Conservation (phyloP, 35 echinoderm and acorn worm species). For the Ophiothrix spiculata region DNA sequence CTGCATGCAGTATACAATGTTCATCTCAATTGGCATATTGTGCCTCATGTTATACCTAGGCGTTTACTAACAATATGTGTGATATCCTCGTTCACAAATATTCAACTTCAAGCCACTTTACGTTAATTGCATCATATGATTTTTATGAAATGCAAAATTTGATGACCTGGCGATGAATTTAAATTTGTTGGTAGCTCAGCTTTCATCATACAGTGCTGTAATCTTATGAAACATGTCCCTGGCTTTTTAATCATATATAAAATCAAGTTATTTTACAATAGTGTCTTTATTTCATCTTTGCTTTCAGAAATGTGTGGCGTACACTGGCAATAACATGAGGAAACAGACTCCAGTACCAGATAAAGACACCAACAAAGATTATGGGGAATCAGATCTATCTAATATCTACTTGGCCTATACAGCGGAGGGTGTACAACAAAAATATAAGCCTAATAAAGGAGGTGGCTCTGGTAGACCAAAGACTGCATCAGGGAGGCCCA, state of each 20-base stretch:
- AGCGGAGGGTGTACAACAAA: slow-evolving; percentile 55
- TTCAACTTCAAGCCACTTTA: background rate
- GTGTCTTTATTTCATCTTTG: background rate
- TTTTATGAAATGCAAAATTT: too few relatives aligned
- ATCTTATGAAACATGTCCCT: background rate
- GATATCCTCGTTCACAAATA: background rate
- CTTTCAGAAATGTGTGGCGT: slow-evolving; percentile 97
- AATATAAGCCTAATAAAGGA: slow-evolving; percentile 63
- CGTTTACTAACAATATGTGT: background rate
- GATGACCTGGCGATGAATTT: too few relatives aligned
- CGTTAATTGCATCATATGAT: too few relatives aligned
- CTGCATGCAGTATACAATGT: background rate
- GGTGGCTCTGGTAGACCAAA: slow-evolving; percentile 63
- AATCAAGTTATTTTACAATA: background rate
- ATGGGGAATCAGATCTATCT: slow-evolving; percentile 77
- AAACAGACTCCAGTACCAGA: slow-evolving; percentile 91
- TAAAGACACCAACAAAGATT: slow-evolving; percentile 66
- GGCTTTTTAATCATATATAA: background rate
- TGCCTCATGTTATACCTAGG: background rate
- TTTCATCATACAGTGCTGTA: background rate
- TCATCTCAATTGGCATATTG: background rate
- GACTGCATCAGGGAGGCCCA: slow-evolving; percentile 65
- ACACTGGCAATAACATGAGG: slow-evolving; percentile 99
- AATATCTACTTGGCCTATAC: slow-evolving; percentile 83
- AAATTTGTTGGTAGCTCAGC: background rate